Evolutionary conservation across 1,140 invertebrate genomes (phyloP).

Genomic region (Eupeodes corollae): DNA sequence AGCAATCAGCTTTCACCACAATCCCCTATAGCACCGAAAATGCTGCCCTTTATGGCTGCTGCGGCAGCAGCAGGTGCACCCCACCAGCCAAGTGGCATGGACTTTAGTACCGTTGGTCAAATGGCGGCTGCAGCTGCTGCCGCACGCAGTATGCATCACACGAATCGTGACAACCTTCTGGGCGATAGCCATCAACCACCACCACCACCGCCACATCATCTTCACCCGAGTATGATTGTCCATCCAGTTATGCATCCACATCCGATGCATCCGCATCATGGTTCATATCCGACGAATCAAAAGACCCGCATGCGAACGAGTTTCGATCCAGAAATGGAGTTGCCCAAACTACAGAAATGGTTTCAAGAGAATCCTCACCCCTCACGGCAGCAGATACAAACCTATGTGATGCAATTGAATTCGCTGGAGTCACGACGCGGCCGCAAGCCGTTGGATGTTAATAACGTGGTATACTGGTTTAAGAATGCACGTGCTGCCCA

Average conservation of each 20-base stretch:
- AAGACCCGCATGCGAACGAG: conserved; percentile 86
- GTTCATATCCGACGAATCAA: conserved; percentile 63
- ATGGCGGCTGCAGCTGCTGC: conserved; percentile 43
- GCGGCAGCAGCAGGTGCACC: conserved; percentile 27
- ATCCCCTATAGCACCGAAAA: conserved; percentile 34
- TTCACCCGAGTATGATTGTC: conserved; percentile 31
- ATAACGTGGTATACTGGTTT: conserved; percentile 98
- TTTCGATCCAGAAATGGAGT: conserved; percentile 89
- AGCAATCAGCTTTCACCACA: conserved; percentile 50
- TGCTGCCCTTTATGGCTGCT: conserved; percentile 33
- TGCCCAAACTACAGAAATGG: conserved; percentile 89
- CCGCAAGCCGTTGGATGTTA: conserved; percentile 85
- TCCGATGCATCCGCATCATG: conserved; percentile 51
- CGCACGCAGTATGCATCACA: conserved; percentile 39
- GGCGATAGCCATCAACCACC: conserved; percentile 13
- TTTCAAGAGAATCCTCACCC: conserved; percentile 94
- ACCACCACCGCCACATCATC: conserved; percentile 14
- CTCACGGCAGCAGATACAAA: conserved; percentile 83
- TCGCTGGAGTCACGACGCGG: conserved; percentile 81
- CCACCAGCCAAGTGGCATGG: conserved; percentile 5
- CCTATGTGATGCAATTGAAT: conserved; percentile 89
- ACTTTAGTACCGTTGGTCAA: conserved; percentile 40
- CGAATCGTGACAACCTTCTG: conserved; percentile 30
- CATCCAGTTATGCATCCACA: conserved; percentile 57
- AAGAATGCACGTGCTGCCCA: conserved; percentile 94